Percentiles rank a stretch among this genome's conserved stretches.
Evolutionary conservation across 2,888 invertebrate species (phyloP).

Genomic region (Campoplex nolae): DNA sequence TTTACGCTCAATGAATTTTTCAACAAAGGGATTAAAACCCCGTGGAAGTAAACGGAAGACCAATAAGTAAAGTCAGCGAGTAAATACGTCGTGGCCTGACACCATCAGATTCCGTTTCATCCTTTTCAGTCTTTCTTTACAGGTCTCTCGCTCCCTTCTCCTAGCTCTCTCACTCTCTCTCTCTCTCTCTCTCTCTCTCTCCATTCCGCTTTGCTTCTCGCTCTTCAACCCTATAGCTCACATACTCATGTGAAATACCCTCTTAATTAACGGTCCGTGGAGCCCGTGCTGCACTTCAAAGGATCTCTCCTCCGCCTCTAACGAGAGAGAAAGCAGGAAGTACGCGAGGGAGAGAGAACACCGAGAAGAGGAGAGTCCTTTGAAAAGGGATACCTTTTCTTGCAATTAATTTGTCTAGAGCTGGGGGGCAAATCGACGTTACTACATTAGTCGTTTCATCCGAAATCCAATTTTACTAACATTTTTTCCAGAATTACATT

Average conservation of each 20-base stretch:
- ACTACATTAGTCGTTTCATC: conserved; percentile 16
- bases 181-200: conserved; percentile 35
- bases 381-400: conserved; percentile 61
- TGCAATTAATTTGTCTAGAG: conserved; percentile 65
- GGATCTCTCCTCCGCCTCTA: conserved; percentile 56
- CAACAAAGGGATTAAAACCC: conserved; percentile 19
- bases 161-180: conserved; percentile 27
- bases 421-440: conserved; percentile 29
- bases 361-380: conserved; percentile 46
- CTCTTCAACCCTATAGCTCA: conserved; percentile 26
- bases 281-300: conserved; percentile 60
- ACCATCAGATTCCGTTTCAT: conserved; percentile 54
- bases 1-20: conserved; percentile 27
- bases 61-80: conserved; percentile 67
- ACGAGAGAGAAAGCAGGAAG: conserved; percentile 50
- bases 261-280: conserved; percentile 62
- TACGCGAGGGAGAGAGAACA: conserved; percentile 30
- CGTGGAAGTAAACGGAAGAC: conserved; percentile 36
- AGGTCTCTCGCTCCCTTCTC: conserved; percentile 24
- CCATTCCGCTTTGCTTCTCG: conserved; percentile 17
- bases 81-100: conserved; percentile 71
- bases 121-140: conserved; percentile 19
- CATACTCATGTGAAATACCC: conserved; percentile 61
- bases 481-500: not conserved
- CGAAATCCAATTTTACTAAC: not conserved